These are phyloP conservation scores for Cetoscarus ocellatus DNA, from an alignment of 2,797 vertebrate genomes.

Conservation along the genomic window DNA sequence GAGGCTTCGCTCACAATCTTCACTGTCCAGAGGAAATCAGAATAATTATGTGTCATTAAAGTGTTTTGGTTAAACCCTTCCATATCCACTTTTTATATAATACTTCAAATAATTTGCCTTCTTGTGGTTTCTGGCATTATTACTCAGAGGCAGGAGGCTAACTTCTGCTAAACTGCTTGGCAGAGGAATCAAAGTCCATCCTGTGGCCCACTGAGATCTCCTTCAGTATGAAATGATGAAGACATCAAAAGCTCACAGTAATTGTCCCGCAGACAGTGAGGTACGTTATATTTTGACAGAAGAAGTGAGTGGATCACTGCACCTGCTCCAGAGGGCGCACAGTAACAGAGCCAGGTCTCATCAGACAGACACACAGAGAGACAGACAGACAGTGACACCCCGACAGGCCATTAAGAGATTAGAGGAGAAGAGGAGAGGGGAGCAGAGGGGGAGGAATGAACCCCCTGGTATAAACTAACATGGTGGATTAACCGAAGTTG, in stretches of 20 bases:
- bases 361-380: slow-evolving; percentile 9
- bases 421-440: slow-evolving; percentile 35
- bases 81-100: not conserved
- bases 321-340: slow-evolving; percentile 16
- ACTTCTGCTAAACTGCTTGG: not conserved
- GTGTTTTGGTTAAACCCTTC: no score
- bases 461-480: slow-evolving; percentile 43
- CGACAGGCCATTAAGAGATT: slow-evolving; percentile 75
- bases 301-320: slow-evolving; percentile 36
- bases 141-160: not conserved
- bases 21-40: not conserved
- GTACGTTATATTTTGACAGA: slow-evolving; percentile 58
- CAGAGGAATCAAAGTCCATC: not conserved
- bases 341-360: slow-evolving; percentile 25
- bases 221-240: slow-evolving; percentile 16
- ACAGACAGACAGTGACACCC: slow-evolving; percentile 39
- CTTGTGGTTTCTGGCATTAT: no score
- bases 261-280: slow-evolving; percentile 27
- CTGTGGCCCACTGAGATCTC: not conserved
- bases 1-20: not conserved
- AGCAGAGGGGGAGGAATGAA: slow-evolving; percentile 21
- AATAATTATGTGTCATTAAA: no score
- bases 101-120: not conserved
- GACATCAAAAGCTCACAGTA: slow-evolving; percentile 8
- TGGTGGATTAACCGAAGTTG: slow-evolving; percentile 50